Conservation (phyloP, 2,797 vertebrate genomes). For the Scyliorhinus canicula region DNA sequence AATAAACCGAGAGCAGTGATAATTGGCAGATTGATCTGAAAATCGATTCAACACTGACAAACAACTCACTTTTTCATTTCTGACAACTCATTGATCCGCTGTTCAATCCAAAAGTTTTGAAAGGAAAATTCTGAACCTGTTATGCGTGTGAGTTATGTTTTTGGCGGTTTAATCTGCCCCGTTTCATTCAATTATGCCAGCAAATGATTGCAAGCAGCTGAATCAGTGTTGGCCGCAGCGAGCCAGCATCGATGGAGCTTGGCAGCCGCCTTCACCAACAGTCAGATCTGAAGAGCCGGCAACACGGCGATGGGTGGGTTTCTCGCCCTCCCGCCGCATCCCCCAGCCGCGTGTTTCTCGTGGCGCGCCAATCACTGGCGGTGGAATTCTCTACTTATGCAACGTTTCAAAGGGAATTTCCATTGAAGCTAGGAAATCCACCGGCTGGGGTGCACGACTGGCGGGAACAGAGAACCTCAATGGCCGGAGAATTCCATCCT, state of each 20-base stretch:
- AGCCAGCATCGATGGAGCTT: neutral
- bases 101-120: conserved; percentile 25
- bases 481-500: no score
- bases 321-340: no score
- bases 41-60: conserved; percentile 4
- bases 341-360: no score
- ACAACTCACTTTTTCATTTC: conserved; percentile 25
- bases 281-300: neutral
- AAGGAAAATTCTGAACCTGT: neutral
- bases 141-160: neutral
- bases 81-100: conserved; percentile 24
- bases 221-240: neutral
- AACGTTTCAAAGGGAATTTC: no score
- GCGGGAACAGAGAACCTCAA: no score
- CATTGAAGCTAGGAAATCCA: no score
- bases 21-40: conserved; percentile 32
- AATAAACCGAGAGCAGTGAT: conserved; percentile 12
- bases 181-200: neutral
- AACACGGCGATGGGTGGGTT: no score
- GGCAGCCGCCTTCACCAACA: neutral
- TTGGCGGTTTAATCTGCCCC: neutral
- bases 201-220: neutral
- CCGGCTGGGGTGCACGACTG: no score
- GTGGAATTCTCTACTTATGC: no score
- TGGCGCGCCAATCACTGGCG: no score